Base-by-base conservation (phyloP, 1,140 invertebrate species). In the Oncopodura yosiiana region DNA sequence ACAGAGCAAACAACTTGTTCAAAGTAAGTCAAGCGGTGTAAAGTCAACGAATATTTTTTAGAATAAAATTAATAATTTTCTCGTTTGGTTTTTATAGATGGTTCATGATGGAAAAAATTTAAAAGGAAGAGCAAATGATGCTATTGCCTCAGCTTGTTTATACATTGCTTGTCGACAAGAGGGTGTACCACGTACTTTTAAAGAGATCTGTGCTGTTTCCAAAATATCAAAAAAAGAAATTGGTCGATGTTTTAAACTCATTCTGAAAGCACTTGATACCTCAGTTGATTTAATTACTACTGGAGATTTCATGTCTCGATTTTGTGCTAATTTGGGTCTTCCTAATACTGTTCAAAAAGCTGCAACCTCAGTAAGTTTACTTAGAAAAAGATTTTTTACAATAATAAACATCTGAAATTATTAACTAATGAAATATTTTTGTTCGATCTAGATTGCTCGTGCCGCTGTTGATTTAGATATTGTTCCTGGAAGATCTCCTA, bases 221-320 rank as follows among this genome's bases (percentile, higher is more conserved):
- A 95, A 94, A 74, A 92, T 99, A 41, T 95, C 94, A 62, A 99
- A 99, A 71, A 98, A 98, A 69, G 96, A 99, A 75, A 99, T 99
- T 65, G 96, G 96, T 2, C 73, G 94, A 63, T 94, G 91, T 67
- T 97, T 96, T 67, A 96, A 95, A 67, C 66, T 95, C 26, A 97
- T 97, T 65, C 69, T 94, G 3, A 91, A 92, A 67, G 88, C 87
- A 0, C 72, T 97, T 3, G 83, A 90, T 66, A 99, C 95, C 1
- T 96, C 86, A 56, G 93, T 99, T 0, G 94, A 99, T 68, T 79
- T 97, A 11, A 98, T 99, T 44, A 98, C 94, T 0, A 98, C 94
- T 2, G 93, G 87, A 6, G 96, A 99, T 68, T 99, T 99, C 68
- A 99, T 99, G 89, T 89, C 86, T 6, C 77, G 87, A 60, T 92